Conservation (phyloP, 2,888 invertebrate genomes). For the Agrotis clavis region DNA sequence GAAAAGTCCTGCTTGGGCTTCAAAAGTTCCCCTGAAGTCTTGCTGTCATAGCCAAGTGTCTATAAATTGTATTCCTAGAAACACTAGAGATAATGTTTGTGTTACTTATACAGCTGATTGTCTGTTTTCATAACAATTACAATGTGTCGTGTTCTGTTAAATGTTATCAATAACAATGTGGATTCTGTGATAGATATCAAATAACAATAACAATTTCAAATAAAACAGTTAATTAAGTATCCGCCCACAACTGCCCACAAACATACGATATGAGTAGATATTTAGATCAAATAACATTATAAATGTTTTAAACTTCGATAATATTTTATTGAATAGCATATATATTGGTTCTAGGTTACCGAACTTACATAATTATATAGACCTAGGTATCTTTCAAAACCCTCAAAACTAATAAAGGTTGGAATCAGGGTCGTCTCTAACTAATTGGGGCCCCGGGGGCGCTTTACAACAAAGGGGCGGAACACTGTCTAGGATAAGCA, state of each 20-base stretch:
- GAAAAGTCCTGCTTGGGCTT: too few species aligned
- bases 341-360: too few species aligned
- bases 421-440: too few species aligned
- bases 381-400: too few species aligned
- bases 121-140: slow-evolving; percentile 23
- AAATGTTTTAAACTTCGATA: slow-evolving; percentile 12
- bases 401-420: too few species aligned
- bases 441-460: too few species aligned
- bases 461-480: too few species aligned
- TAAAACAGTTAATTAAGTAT: slow-evolving; percentile 10
- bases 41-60: neutral
- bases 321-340: too few species aligned
- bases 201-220: slow-evolving; percentile 23
- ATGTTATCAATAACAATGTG: slow-evolving; percentile 41
- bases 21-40: neutral
- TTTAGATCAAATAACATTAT: slow-evolving; percentile 27
- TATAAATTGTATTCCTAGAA: neutral
- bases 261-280: slow-evolving; percentile 14
- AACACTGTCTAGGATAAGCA: too few species aligned
- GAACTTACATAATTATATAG: too few species aligned
- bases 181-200: slow-evolving; percentile 12
- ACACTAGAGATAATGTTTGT: neutral
- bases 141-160: slow-evolving; percentile 23
- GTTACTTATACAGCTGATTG: neutral
- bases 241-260: slow-evolving; percentile 32